Evolutionary conservation across 2,888 invertebrate species (phyloP).

Genomic region (Mechanitis messenoides): DNA sequence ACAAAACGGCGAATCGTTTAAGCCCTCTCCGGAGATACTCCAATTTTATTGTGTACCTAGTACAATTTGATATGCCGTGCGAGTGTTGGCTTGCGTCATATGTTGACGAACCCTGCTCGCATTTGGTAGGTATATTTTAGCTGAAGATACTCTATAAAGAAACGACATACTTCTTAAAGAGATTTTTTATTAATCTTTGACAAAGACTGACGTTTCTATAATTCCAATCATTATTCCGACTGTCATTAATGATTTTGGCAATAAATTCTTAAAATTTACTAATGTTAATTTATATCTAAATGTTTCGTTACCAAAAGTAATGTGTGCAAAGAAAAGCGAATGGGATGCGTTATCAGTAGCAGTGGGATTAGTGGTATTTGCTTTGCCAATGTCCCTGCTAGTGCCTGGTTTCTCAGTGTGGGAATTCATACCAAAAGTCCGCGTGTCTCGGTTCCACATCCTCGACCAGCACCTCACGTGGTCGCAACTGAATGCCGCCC

Average conservation of each 20-base stretch:
- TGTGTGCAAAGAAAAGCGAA: conserved; percentile 34
- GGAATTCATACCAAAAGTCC: conserved; percentile 58
- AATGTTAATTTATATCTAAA: conserved; percentile 5
- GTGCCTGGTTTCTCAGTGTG: conserved; percentile 59
- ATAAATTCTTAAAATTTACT: neutral
- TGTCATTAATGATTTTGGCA: neutral
- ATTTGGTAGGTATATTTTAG: conserved; percentile 42
- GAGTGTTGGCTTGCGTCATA: conserved; percentile 42
- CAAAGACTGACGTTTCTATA: too few relatives aligned
- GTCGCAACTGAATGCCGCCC: conserved; percentile 49
- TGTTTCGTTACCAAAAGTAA: conserved; percentile 31
- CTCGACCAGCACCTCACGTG: conserved; percentile 50
- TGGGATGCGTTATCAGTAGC: conserved; percentile 31
- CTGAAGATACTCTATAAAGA: conserved; percentile 28
- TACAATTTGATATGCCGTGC: conserved; percentile 74
- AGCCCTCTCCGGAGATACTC: conserved; percentile 75
- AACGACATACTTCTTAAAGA: conserved; percentile 2
- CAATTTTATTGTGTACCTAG: conserved; percentile 75
- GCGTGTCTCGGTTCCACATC: conserved; percentile 50
- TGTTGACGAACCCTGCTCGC: conserved; percentile 40
- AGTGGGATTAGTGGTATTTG: conserved; percentile 47
- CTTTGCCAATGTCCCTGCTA: conserved; percentile 56
- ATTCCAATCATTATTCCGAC: neutral
- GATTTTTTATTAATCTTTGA: neutral
- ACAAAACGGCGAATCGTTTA: conserved; percentile 77